phyloP scores from a whole-genome alignment of 2,113 vertebrate genomes.

The Toxostoma redivivum region DNA sequence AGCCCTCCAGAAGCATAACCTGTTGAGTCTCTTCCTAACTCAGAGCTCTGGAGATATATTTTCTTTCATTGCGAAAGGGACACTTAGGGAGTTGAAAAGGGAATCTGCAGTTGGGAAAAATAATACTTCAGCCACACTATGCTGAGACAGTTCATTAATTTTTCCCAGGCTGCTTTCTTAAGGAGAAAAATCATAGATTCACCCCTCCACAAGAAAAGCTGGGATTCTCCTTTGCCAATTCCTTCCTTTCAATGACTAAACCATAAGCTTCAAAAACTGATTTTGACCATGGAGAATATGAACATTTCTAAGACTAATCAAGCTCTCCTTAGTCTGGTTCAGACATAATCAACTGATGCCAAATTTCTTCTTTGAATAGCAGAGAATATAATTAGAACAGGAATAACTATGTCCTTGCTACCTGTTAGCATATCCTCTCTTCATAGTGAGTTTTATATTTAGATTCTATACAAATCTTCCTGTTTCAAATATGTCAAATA shows the following conservation, averaged over 20 bases:
- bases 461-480: not conserved
- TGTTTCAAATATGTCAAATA: not conserved
- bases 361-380: not conserved
- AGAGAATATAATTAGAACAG: not conserved
- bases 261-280: not conserved
- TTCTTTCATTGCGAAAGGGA: not conserved
- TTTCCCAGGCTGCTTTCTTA: not conserved
- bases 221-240: not conserved
- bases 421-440: not conserved
- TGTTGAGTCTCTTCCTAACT: not conserved
- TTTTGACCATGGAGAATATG: not conserved
- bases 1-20: not conserved
- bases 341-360: not conserved
- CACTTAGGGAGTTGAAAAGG: not conserved
- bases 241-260: not conserved
- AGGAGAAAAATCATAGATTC: not conserved
- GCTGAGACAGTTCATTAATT: not conserved
- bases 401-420: not conserved
- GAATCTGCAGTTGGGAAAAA: not conserved
- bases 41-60: not conserved
- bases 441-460: not conserved
- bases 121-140: not conserved
- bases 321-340: not conserved
- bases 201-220: not conserved
- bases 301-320: not conserved